Base-by-base conservation (phyloP, 2,888 invertebrate genomes). In the Teinopalpus imperialis region DNA sequence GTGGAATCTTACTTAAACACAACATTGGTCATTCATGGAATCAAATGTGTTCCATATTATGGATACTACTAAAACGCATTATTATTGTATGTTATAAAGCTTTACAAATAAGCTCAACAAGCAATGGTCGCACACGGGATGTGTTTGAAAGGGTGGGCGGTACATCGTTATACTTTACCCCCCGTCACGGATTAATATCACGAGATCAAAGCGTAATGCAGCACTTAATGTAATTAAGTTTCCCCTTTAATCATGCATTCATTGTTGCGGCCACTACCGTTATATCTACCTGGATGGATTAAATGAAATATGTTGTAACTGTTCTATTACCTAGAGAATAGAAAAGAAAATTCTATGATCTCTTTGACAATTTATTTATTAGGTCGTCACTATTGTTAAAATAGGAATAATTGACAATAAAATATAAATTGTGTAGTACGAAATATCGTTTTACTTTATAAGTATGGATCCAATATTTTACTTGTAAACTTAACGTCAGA, bases 191-290 rank as follows among this genome's bases (percentile, higher is more conserved):
- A 40, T 46, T 46, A 34, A 46, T 46, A 45, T 45, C 40, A 34
- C 40, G 29, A 23, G 45, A 46, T 46, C 40, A 46, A 46, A 46
- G 45, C 34, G 40, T 45, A 45, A 40, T 40, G 34, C 34, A 29
- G 34, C 45, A 46, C 45, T 45, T 45, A 40, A 45, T 40, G 39
- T 45, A 45, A 45, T 46, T 35, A 35, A 40, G 29, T 23, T 40
- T 40, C 27, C 45, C 34, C 40, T 46, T 46, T 46, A 35, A 40
- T 40, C 45, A 40, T 40, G 40, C 40, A 35, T 46, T 16, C 23
- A 45, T 39, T 39, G 34, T 34, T 34, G 40, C 16, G 29, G 13
- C 16, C 18, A 32, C 41, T 24, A 5, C 21, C 14, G 6, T 27
- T 35, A 21, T 35, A 27, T 21, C 32, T 39, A 14, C 6, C 34